Conservation (phyloP, 2,113 vertebrate species). For the Lichenostomus cassidix region DNA sequence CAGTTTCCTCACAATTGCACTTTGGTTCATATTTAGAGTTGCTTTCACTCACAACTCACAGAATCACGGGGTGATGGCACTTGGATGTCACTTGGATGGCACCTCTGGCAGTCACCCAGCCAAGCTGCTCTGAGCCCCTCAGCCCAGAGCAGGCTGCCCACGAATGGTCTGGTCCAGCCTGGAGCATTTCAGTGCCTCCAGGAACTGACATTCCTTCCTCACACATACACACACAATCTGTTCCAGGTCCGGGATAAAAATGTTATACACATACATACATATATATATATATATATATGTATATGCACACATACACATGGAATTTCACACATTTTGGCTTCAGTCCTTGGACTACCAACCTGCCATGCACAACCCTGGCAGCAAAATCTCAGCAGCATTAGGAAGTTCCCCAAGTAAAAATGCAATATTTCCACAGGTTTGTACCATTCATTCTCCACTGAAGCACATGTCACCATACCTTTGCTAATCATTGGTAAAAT, state of each 20-base stretch:
- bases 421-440: neutral
- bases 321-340: neutral
- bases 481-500: neutral
- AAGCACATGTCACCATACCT: accelerated
- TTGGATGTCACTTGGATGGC: neutral
- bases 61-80: neutral
- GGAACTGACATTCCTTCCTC: neutral
- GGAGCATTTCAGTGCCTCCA: neutral
- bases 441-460: accelerated
- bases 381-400: neutral
- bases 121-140: neutral
- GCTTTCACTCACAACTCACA: neutral
- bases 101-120: neutral
- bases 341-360: neutral
- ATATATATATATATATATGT: too few species aligned
- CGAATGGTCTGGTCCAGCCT: neutral
- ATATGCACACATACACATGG: accelerated
- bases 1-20: neutral
- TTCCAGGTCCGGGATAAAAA: neutral
- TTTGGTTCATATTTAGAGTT: neutral
- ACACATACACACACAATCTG: neutral
- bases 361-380: neutral
- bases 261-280: too few species aligned
- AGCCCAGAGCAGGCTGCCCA: neutral
- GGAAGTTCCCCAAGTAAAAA: neutral